These are phyloP conservation scores for Anoura caudifer DNA, from an alignment of 2,113 vertebrate genomes.

Conservation along the genomic window DNA sequence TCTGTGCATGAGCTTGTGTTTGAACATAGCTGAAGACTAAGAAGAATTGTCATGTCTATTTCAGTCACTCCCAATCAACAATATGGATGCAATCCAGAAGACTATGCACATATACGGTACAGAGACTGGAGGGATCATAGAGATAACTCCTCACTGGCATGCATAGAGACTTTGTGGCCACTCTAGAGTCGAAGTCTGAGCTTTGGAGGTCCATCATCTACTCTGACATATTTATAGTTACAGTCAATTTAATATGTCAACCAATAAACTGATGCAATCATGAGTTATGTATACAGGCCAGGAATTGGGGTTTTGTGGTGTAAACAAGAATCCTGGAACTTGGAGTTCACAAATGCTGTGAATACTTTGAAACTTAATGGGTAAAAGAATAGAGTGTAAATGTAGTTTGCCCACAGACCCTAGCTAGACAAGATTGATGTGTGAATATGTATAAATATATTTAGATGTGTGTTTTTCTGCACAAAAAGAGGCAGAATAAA, in stretches of 20 bases:
- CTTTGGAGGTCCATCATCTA: neutral
- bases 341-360: constrained; percentile 1
- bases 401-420: constrained; percentile 4
- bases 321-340: constrained; percentile 38
- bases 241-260: constrained; percentile 25
- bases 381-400: constrained; percentile 17
- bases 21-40: neutral
- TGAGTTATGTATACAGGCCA: neutral
- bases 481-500: neutral
- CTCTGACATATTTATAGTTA: neutral
- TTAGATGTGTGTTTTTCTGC: neutral
- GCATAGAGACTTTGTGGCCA: neutral
- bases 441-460: constrained; percentile 19
- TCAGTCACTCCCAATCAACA: neutral
- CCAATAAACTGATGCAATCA: neutral
- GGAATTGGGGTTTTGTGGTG: neutral
- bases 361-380: constrained; percentile 44
- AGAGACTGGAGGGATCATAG: neutral
- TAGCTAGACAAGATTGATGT: neutral
- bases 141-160: neutral
- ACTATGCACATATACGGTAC: neutral
- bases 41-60: neutral
- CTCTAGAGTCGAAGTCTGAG: neutral
- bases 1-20: neutral
- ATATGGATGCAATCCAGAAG: neutral